phyloP scores from a whole-genome alignment of 2,888 invertebrate genomes.

The Caprella mutica region DNA sequence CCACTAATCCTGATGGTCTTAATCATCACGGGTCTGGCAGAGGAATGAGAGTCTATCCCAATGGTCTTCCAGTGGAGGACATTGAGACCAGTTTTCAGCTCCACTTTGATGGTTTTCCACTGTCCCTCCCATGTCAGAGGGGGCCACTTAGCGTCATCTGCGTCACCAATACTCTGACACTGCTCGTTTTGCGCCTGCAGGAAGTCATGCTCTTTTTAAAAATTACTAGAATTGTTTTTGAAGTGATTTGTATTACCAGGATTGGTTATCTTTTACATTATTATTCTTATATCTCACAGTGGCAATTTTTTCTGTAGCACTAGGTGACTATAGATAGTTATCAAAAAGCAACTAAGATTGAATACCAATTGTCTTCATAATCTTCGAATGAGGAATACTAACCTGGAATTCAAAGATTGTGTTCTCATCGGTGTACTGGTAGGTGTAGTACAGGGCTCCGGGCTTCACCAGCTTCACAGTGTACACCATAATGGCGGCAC shows the following conservation, averaged over 20 bases:
- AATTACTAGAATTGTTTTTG: too few relatives aligned
- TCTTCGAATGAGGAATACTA: conserved; percentile 33
- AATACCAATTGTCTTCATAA: too few relatives aligned
- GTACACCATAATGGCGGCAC: conserved; percentile 45
- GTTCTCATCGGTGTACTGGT: conserved; percentile 44
- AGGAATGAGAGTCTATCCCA: conserved; percentile 40
- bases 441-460: conserved; percentile 46
- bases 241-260: too few relatives aligned
- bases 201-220: too few relatives aligned
- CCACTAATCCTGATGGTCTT: conserved; percentile 42
- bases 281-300: too few relatives aligned
- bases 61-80: conserved; percentile 48
- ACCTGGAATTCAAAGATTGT: conserved; percentile 46
- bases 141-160: conserved; percentile 43
- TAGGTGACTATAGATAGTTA: too few relatives aligned
- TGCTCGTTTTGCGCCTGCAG: conserved; percentile 45
- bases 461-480: conserved; percentile 46
- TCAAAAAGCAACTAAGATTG: too few relatives aligned
- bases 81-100: conserved; percentile 45
- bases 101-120: conserved; percentile 42
- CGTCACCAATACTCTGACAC: conserved; percentile 43
- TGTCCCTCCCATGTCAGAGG: conserved; percentile 43
- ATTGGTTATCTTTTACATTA: too few relatives aligned
- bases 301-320: too few relatives aligned
- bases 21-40: conserved; percentile 43